Evolutionary conservation across 1,140 invertebrate species (phyloP).

Genomic region (Drosophila insularis): DNA sequence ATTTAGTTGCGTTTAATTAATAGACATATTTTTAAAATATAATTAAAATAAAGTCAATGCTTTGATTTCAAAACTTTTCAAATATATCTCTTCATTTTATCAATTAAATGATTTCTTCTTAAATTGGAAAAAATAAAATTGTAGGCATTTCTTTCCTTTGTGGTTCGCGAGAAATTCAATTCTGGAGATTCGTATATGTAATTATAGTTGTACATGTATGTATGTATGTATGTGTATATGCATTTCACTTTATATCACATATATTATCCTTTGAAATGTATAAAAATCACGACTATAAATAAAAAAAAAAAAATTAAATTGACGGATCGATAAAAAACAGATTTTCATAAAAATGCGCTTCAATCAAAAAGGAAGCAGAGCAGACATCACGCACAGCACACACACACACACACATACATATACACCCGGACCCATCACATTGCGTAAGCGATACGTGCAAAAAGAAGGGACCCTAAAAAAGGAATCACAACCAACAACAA

Average conservation of each 20-base stretch:
- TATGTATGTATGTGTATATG: background rate
- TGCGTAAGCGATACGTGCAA: constrained; percentile 68
- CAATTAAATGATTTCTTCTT: too few species aligned
- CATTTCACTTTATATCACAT: background rate
- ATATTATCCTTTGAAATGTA: constrained; percentile 9
- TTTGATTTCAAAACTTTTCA: too few species aligned
- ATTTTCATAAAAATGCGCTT: constrained; percentile 76
- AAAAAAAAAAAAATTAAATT: constrained; percentile 59
- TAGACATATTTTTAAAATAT: too few species aligned
- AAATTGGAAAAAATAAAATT: too few species aligned
- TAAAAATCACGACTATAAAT: constrained; percentile 22
- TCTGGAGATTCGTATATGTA: too few species aligned
- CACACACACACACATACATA: background rate
- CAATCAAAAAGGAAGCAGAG: constrained; percentile 46
- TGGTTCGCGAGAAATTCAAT: too few species aligned
- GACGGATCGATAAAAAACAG: constrained; percentile 74
- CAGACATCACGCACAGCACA: constrained; percentile 18
- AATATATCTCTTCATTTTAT: too few species aligned
- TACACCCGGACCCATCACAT: constrained; percentile 36
- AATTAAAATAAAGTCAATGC: too few species aligned
- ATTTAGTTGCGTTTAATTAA: too few species aligned
- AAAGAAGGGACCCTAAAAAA: constrained; percentile 21
- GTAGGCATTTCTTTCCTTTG: too few species aligned
- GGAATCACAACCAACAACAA: constrained; percentile 12
- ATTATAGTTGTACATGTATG: too few species aligned